phyloP scores from a whole-genome alignment of 2,797 vertebrate genomes.

The Micropoecilia bifurca region DNA sequence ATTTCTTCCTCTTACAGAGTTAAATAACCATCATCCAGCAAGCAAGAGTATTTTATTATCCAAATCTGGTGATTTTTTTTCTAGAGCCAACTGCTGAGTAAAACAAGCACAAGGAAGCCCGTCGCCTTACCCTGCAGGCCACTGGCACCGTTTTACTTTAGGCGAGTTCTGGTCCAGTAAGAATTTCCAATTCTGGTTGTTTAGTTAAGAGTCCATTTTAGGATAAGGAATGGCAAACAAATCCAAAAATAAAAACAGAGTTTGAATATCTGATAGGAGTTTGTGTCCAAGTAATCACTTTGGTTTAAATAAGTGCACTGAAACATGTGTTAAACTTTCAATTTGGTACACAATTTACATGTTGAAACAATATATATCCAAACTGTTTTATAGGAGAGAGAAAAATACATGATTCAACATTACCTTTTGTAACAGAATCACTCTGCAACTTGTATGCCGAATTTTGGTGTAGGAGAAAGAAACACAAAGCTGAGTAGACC shows the following conservation, averaged over 20 bases:
- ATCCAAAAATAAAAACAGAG: neutral
- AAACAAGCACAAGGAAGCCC: neutral
- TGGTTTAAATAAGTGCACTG: neutral
- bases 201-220: neutral
- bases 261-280: neutral
- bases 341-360: neutral
- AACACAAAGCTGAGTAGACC: neutral
- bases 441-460: neutral
- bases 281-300: neutral
- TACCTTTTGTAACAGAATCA: neutral
- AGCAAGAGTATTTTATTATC: neutral
- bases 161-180: neutral
- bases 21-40: neutral
- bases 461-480: neutral
- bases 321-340: neutral
- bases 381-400: neutral
- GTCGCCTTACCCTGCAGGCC: neutral
- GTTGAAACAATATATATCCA: neutral
- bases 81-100: neutral
- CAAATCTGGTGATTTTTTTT: neutral
- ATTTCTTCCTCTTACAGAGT: neutral
- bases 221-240: neutral
- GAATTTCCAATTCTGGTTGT: neutral
- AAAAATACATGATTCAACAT: neutral
- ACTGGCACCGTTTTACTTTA: neutral